Evolutionary conservation across 2,888 invertebrate species (phyloP), one percentile per base, ranked within the genome.

Genomic region (Trisateles emortualis): DNA sequence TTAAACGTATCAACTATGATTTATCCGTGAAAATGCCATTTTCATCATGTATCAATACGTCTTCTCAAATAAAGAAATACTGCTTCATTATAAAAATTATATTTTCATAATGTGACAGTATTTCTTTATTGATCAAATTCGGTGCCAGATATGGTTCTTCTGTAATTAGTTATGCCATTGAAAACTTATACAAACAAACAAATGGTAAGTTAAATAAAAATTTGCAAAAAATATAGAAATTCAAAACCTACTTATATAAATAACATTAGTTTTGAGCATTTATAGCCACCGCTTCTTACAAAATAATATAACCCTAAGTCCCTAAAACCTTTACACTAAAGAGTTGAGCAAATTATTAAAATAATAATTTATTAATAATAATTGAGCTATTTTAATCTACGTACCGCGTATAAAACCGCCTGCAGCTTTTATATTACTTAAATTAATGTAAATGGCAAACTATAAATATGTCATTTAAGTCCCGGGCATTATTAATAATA

Each of bases 331-430:
- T 26, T 45, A 13, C 24, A 22, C 22, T 22, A 45, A 30, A 17
- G 19, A 2, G n/a, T 40, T 64, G 65, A 68, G 57, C 57, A 52
- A 49, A 45, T 52, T 39, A 57, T 24, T 50, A 17, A n/a, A 41
- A 36, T 16, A 36, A 35, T 16, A 26, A 26, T 8, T 26, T 26
- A 26, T 26, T 26, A 26, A 8, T 26, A 11, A 11, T 32, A 32
- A 32, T 32, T 32, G 11, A 11, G 11, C 11, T 11, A 32, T 2
- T 10, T 9, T 3, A 3, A 19, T 17, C 17, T 38, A 38, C 17
- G 29, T 22, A 47, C 8, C n/a, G 0, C 24, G 2, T 29, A 14
- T 35, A 32, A 39, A 39, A 36, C 64, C 63, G 58, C 58, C 58
- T 49, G 67, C 58, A 63, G 63, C n/a, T n/a, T 58, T 16, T 19